phyloP scores from a whole-genome alignment of 1,140 invertebrate species.

The Homarus americanus region DNA sequence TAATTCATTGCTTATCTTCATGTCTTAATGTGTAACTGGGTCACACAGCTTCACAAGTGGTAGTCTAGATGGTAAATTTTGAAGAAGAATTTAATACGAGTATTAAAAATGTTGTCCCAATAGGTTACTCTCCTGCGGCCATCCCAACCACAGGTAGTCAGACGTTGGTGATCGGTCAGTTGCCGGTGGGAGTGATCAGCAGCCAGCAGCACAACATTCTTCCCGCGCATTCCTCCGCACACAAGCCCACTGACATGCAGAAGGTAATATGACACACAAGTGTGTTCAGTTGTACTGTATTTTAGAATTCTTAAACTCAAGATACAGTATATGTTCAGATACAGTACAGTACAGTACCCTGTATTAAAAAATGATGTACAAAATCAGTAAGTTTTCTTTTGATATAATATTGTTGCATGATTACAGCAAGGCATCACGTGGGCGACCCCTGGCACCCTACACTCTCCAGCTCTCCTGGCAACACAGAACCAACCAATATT shows the following conservation, averaged over 20 bases:
- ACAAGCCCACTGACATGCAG: slow-evolving; percentile 78
- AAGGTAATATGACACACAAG: slow-evolving; percentile 74
- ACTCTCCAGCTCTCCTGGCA: slow-evolving; percentile 83
- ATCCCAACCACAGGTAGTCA: slow-evolving; percentile 72
- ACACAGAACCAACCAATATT: slow-evolving; percentile 89
- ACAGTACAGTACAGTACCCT: background rate
- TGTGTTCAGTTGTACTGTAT: no score
- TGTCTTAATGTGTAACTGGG: background rate
- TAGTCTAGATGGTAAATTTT: slow-evolving; percentile 21
- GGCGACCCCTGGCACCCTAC: slow-evolving; percentile 79
- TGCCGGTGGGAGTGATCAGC: slow-evolving; percentile 85
- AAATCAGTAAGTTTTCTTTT: background rate
- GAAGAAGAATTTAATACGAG: slow-evolving; percentile 11
- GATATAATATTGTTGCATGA: background rate
- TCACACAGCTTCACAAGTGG: background rate
- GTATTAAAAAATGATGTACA: background rate
- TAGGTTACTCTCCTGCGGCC: slow-evolving; percentile 69
- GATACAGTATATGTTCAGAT: no score
- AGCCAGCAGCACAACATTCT: slow-evolving; percentile 84
- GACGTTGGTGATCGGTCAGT: slow-evolving; percentile 72
- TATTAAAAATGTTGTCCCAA: slow-evolving; percentile 28
- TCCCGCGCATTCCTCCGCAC: slow-evolving; percentile 79
- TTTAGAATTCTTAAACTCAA: no score
- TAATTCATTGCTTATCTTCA: background rate
- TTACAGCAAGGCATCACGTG: slow-evolving; percentile 82